Evolutionary conservation across 2,113 vertebrate species (phyloP).

Genomic region (Ochotona princeps): DNA sequence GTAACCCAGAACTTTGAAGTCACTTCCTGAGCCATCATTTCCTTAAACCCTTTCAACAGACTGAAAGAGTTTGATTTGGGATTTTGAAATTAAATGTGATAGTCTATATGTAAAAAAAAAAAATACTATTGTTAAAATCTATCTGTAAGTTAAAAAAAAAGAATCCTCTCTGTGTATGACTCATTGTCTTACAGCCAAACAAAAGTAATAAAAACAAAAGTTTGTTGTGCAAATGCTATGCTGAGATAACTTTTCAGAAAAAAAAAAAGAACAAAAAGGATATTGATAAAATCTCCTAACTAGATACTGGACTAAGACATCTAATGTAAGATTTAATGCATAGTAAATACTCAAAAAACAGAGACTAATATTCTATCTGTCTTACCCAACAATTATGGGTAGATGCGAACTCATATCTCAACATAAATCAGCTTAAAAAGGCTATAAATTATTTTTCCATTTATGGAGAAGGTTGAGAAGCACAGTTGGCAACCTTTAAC

Average conservation of each 20-base stretch:
- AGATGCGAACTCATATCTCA: not conserved
- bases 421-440: not conserved
- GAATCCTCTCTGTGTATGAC: not conserved
- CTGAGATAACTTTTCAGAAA: slow-evolving; percentile 1
- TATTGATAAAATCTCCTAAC: not conserved
- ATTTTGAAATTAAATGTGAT: not conserved
- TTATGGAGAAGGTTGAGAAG: not conserved
- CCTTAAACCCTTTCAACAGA: not conserved
- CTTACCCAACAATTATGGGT: not conserved
- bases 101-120: not conserved
- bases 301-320: not conserved
- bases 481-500: not conserved
- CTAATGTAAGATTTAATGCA: not conserved
- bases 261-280: not conserved
- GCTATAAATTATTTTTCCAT: not conserved
- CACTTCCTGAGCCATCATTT: not conserved
- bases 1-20: slow-evolving; percentile 32
- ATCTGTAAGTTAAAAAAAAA: not conserved
- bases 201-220: not conserved
- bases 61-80: not conserved
- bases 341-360: not conserved
- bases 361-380: not conserved
- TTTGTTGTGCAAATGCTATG: not conserved
- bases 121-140: not conserved
- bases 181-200: not conserved